Conservation (phyloP, 2,113 vertebrate species). For the Chloropsis hardwickii region DNA sequence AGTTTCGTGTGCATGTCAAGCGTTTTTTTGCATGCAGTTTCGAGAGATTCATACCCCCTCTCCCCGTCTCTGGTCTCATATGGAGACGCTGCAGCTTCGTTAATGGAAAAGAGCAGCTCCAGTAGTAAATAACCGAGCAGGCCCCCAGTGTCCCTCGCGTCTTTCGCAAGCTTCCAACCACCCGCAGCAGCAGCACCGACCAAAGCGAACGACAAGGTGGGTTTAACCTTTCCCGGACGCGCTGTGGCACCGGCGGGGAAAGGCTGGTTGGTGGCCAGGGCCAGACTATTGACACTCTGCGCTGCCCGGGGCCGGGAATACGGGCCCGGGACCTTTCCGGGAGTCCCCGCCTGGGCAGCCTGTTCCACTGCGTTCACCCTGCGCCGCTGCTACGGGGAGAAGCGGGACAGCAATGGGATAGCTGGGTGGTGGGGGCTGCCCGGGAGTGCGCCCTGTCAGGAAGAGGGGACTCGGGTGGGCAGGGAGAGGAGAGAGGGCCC, state of each 20-base stretch:
- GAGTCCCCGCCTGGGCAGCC: neutral
- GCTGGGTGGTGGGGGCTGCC: neutral
- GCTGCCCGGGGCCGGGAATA: neutral
- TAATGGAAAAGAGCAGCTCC: neutral
- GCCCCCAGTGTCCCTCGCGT: fast-evolving
- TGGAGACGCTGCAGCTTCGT: neutral
- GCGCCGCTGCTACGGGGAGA: neutral
- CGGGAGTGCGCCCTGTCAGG: neutral
- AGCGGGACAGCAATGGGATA: neutral
- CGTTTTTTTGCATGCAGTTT: neutral
- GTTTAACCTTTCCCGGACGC: neutral
- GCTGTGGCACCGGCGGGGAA: neutral
- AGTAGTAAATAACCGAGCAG: neutral
- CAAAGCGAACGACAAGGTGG: neutral
- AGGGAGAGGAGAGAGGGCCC: neutral
- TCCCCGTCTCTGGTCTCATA: neutral
- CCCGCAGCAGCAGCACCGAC: neutral
- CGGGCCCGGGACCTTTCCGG: too few species aligned
- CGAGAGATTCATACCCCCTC: neutral
- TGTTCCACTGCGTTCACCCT: neutral
- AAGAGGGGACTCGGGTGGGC: neutral
- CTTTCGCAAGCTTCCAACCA: neutral
- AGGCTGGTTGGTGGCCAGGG: neutral
- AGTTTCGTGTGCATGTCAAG: neutral
- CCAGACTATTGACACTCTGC: neutral